Evolutionary conservation across 2,797 vertebrate species (phyloP).

Genomic region (Coregonus sp.): DNA sequence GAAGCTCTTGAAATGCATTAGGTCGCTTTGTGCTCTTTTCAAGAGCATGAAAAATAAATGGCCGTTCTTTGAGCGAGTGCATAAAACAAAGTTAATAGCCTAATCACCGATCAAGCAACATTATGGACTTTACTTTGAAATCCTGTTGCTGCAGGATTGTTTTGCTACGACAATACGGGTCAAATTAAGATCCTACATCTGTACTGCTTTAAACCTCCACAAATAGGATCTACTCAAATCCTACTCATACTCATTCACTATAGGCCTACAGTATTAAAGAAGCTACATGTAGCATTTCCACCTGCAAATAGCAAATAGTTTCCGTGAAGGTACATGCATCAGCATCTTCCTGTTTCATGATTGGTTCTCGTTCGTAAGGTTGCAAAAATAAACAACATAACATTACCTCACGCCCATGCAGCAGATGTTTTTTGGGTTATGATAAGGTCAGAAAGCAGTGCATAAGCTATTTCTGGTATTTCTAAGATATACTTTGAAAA

Average conservation of each 20-base stretch:
- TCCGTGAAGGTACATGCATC: no score
- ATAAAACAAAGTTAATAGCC: constrained; percentile 41
- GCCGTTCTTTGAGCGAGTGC: constrained; percentile 32
- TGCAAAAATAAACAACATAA: constrained; percentile 43
- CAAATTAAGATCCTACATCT: no score
- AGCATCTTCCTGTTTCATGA: no score
- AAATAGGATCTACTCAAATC: constrained; percentile 15
- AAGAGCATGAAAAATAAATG: constrained; percentile 35
- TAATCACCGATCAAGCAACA: no score
- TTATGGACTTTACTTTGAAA: no score
- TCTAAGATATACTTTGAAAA: neutral
- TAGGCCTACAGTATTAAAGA: no score
- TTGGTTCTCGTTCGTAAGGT: constrained; percentile 26
- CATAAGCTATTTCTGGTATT: neutral
- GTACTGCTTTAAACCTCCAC: constrained; percentile 17
- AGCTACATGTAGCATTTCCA: neutral
- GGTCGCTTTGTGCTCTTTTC: constrained; percentile 37
- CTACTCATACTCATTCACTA: neutral
- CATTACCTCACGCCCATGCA: constrained; percentile 23
- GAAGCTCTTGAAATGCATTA: constrained; percentile 63
- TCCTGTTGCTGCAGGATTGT: no score
- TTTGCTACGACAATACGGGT: no score
- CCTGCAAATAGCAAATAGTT: neutral
- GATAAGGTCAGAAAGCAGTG: neutral
- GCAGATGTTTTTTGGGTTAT: neutral